Conservation (phyloP, 2,888 invertebrate species). For the Chloromyia formosa region DNA sequence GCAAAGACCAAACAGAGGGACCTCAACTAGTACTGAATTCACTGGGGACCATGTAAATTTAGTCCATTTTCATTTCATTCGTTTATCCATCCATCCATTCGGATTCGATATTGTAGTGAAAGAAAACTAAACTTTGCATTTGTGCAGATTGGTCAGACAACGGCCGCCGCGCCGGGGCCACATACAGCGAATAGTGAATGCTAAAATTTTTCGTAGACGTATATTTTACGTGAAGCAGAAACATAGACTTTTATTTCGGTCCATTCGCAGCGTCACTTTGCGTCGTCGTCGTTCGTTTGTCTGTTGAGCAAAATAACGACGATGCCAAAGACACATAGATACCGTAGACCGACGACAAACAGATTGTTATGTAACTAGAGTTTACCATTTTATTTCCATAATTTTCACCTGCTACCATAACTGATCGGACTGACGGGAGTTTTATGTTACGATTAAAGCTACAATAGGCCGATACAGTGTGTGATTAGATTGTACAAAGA, state of each 20-base stretch:
- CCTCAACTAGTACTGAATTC: too few species aligned
- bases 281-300: neutral
- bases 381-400: conserved; percentile 7
- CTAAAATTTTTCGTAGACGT: neutral
- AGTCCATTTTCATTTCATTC: neutral
- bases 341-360: neutral
- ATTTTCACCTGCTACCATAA: conserved; percentile 6
- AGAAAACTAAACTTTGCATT: neutral
- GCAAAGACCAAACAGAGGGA: neutral
- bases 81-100: too few species aligned
- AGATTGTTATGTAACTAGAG: neutral
- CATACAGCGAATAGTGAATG: neutral
- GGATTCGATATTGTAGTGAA: neutral
- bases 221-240: neutral
- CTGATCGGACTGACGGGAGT: too few species aligned
- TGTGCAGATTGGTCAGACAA: neutral
- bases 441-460: too few species aligned
- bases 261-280: neutral
- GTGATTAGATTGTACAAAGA: too few species aligned
- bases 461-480: too few species aligned
- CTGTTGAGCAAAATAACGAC: neutral
- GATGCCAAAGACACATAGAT: neutral
- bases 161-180: neutral
- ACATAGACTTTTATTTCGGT: neutral
- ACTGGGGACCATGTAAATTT: neutral